Base-by-base conservation (phyloP, 2,113 vertebrate genomes). In the Carassius carassius region DNA sequence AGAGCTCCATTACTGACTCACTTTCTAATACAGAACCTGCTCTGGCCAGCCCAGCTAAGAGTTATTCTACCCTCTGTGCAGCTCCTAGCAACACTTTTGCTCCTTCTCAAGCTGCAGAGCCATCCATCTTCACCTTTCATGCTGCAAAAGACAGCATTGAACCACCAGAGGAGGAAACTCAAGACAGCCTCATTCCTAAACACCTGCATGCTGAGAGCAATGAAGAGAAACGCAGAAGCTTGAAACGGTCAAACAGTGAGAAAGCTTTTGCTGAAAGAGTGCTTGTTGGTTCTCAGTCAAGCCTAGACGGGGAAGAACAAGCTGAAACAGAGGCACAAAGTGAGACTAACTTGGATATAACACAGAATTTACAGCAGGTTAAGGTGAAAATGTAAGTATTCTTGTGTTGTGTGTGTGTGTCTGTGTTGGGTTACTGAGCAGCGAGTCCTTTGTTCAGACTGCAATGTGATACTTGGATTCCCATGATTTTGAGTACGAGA, bases 301-400 rank as follows among this genome's bases (percentile, higher is more conserved):
- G 89, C 76, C 74, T 74, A 29, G 90, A 93, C 1, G 87, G 12
- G 25, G 86, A 79, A 1, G 83, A 88, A 56, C 72, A 63, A 23
- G 56, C 44, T 19, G 73, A 83, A 11, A 78, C 12, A 9, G 63
- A 76, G 11, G 6, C 11, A 3, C 23, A 44, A 3, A 84, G 23
- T 69, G 86, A 86, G 25, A 4, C 25, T 21, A 62, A 44, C 56
- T 17, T 37, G 23, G 87, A 84, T n/a, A 86, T 63, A 0, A 29
- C 85, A 62, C 82, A 70, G 84, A 81, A 86, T 76, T 44, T 29
- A 78, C 82, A 82, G 0, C 90, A 91, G 37, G 70, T 88, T 6
- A 83, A 89, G 78, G 83, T 74, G 6, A 87, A 89, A 85, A 86
- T 14, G 94, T 95, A 86, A 94, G 94, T 95, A 82, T 9, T 4